Conservation (phyloP, 2,888 invertebrate species). For the Heliothis peltigera region DNA sequence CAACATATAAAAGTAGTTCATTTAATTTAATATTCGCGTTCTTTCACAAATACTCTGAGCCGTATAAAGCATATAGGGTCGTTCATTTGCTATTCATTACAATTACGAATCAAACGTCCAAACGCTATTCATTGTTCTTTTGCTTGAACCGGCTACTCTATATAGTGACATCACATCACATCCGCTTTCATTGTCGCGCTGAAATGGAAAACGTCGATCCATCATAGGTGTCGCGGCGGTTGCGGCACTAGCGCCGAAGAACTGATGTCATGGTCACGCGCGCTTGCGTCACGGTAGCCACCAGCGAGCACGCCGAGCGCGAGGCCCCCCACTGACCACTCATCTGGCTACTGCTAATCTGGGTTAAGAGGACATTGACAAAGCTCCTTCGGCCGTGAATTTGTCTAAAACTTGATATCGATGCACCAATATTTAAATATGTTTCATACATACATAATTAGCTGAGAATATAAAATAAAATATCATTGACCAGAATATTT, state of each 20-base stretch:
- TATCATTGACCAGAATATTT: background rate
- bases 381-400: conserved; percentile 57
- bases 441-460: conserved; percentile 7
- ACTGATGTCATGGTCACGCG: conserved; percentile 85
- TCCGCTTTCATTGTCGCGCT: conserved; percentile 63
- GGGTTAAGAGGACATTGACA: conserved; percentile 66
- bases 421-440: conserved; percentile 4
- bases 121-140: conserved; percentile 48
- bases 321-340: conserved; percentile 73
- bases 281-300: conserved; percentile 77
- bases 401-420: conserved; percentile 44
- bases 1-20: too few relatives aligned
- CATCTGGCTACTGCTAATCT: conserved; percentile 69
- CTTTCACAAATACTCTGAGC: conserved; percentile 7
- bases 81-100: conserved; percentile 24
- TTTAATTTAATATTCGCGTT: too few relatives aligned
- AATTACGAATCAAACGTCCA: conserved; percentile 34
- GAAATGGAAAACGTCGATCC: conserved; percentile 73
- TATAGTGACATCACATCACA: conserved; percentile 46
- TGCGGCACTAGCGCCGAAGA: conserved; percentile 72
- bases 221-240: conserved; percentile 74
- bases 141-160: conserved; percentile 43
- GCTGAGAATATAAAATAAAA: background rate
- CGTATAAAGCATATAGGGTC: conserved; percentile 29
- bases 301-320: conserved; percentile 62